Percentiles rank a stretch among this genome's conserved stretches.
phyloP scores from a whole-genome alignment of 2,113 vertebrate species.

The Pomatostomus ruficeps region DNA sequence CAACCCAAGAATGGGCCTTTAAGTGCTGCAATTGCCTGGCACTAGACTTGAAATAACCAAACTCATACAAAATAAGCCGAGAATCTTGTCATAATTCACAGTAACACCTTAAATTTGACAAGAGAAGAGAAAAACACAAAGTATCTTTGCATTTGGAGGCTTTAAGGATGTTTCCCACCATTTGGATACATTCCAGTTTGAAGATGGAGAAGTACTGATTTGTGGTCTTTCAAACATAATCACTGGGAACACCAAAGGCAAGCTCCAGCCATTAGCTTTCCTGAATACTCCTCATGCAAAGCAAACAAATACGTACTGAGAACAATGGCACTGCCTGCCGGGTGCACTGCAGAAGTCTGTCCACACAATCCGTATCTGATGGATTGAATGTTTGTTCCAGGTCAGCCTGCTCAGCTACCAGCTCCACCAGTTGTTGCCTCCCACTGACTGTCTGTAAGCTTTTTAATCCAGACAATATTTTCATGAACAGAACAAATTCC shows the following conservation, averaged over 20 bases:
- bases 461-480: constrained; percentile 86
- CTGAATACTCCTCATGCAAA: background rate
- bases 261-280: background rate
- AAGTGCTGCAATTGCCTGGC: background rate
- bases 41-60: background rate
- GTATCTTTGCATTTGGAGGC: background rate
- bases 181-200: background rate
- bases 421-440: constrained; percentile 90
- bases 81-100: background rate
- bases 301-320: constrained; percentile 78
- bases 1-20: background rate
- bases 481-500: constrained; percentile 98
- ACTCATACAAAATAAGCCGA: background rate
- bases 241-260: background rate
- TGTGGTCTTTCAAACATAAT: background rate
- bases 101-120: background rate
- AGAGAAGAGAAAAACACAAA: background rate
- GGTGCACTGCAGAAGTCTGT: constrained; percentile 95
- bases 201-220: background rate
- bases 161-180: background rate
- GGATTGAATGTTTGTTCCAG: constrained; percentile 92
- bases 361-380: constrained; percentile 87
- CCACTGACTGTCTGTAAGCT: constrained; percentile 93
- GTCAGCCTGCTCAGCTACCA: constrained; percentile 94
- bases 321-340: constrained; percentile 95